Evolutionary conservation across 2,888 invertebrate genomes (phyloP), one percentile per base, ranked within the genome.

Genomic region (Notodonta dromedarius): DNA sequence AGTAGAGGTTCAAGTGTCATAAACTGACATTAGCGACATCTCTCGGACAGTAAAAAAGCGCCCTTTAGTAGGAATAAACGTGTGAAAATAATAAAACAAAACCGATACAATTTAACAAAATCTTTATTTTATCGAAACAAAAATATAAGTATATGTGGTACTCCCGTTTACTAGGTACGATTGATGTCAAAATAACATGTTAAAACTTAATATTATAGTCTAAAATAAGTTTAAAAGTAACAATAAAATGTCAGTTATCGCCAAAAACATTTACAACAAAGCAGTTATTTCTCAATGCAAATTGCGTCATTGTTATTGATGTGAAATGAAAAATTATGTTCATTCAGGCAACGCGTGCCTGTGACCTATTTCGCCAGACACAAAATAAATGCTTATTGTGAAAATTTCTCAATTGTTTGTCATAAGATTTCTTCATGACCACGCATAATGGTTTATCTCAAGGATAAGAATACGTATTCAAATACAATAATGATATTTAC

Each of bases 71-170:
- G 35, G 35, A 35, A 35, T 3, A 35, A 35, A 35, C 5, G 2
- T 1, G 24, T 35, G 35, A 1, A 48, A 48, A n/a, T n/a, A 50
- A 52, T n/a, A 50, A 52, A 24, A 52, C 24, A 52, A 52, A 52
- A 52, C 4, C 6, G 14, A 51, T 52, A 32, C 24, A 24, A 13
- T 52, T 52, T 52, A 32, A 52, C 24, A 52, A 52, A 52, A 52
- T 52, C n/a, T 51, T 52, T 52, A 52, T 52, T 52, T 46, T 12
- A 12, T 32, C 32, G 52, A 32, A 52, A 52, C 11, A 52, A 4
- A 32, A 52, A 52, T 24, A 52, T 32, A 46, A 5, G 52, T 32
- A 14, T 52, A 11, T 9, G 32, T 32, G 24, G 24, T 32, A 12
- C 12, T 52, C 46, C 13, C 12, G 51, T 24, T 52, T 24, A 8